A percentile compares a stretch with the other conserved stretches of the same genome.
Conservation (phyloP, 2,113 vertebrate species). For the Cryptomyrus ogoouensis region DNA sequence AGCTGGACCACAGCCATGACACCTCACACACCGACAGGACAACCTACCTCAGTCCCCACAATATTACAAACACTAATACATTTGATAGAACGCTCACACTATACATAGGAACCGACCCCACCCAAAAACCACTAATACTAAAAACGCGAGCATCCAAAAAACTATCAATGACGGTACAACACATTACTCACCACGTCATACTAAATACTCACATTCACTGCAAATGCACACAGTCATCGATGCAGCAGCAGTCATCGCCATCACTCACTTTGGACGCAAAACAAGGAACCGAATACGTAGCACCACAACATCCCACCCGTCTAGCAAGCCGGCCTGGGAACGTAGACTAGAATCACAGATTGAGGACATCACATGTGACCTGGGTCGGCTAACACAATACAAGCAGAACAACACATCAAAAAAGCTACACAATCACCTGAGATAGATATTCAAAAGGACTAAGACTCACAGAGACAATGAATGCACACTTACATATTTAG, state of each 20-base stretch:
- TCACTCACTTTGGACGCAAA: background rate
- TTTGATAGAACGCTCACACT: background rate
- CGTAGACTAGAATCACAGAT: background rate
- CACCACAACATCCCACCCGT: background rate
- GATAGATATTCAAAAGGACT: background rate
- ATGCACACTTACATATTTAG: no score
- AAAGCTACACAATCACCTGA: background rate
- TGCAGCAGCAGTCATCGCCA: no score
- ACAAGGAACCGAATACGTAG: background rate
- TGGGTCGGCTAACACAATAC: background rate
- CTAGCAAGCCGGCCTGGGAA: background rate
- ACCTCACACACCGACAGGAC: background rate
- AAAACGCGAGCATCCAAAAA: no score
- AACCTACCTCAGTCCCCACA: background rate
- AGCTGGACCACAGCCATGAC: background rate
- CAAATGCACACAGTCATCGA: no score
- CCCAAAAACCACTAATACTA: background rate
- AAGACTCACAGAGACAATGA: no score
- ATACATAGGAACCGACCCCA: background rate
- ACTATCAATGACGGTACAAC: no score
- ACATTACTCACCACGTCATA: no score
- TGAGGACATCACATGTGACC: background rate
- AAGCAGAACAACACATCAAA: background rate
- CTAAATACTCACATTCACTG: no score
- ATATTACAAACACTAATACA: background rate